Percentiles rank a stretch among this genome's conserved stretches.
phyloP scores from a whole-genome alignment of 2,888 invertebrate species.

The Tuta absoluta region DNA sequence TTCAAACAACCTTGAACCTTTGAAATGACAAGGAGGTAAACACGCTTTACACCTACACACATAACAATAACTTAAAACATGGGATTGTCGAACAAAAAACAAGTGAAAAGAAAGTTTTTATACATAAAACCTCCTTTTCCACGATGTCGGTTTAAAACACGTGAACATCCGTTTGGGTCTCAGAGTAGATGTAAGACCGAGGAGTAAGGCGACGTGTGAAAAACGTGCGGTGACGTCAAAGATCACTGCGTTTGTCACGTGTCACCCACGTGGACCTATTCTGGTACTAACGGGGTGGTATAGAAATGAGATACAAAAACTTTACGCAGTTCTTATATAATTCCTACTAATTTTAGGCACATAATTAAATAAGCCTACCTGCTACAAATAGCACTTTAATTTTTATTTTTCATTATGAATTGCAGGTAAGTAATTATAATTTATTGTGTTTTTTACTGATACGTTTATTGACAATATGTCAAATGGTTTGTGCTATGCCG shows the following conservation, averaged over 20 bases:
- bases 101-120: background rate
- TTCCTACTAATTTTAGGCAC: background rate
- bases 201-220: conserved; percentile 44
- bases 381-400: too few species aligned
- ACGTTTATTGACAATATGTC: too few species aligned
- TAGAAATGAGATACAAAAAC: too few species aligned
- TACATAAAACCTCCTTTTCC: background rate
- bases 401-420: too few species aligned
- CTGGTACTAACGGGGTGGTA: conserved; percentile 34
- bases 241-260: conserved; percentile 57
- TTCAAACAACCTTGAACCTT: background rate
- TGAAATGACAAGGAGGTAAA: too few species aligned
- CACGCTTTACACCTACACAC: background rate
- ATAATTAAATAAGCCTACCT: background rate
- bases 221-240: conserved; percentile 48
- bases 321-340: too few species aligned
- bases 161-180: background rate
- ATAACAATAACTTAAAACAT: background rate
- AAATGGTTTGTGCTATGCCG: too few species aligned
- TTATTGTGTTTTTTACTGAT: too few species aligned
- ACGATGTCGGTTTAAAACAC: background rate
- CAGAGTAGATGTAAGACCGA: background rate
- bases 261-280: conserved; percentile 50
- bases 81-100: background rate
- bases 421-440: too few species aligned